These are phyloP conservation scores for Bombus sibiricus DNA, from an alignment of 1,140 invertebrate genomes.

Conservation along the genomic window DNA sequence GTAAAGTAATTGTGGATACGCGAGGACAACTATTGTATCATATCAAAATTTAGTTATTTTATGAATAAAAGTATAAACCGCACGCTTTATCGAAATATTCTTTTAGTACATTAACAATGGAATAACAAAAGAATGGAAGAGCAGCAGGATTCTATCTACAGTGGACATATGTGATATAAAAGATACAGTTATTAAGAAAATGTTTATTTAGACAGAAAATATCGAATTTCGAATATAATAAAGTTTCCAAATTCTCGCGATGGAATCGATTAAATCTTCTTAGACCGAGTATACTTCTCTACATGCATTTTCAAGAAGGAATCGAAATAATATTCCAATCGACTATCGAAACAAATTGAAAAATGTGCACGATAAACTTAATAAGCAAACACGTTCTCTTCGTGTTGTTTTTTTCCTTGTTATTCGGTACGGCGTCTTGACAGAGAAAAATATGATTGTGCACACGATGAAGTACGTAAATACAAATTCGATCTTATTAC, in stretches of 20 bases:
- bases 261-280: slow-evolving; percentile 19
- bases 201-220: slow-evolving; percentile 54
- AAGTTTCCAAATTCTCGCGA: slow-evolving; percentile 44
- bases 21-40: slow-evolving; percentile 71
- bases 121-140: background rate
- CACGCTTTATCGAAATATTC: background rate
- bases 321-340: background rate
- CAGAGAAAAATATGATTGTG: slow-evolving; percentile 65
- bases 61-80: slow-evolving; percentile 70
- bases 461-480: slow-evolving; percentile 53
- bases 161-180: background rate
- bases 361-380: background rate
- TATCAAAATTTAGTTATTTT: slow-evolving; percentile 75
- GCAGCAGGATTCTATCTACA: no score
- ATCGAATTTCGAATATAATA: slow-evolving; percentile 51
- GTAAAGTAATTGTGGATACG: slow-evolving; percentile 54
- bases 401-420: background rate
- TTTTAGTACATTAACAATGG: background rate
- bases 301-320: background rate
- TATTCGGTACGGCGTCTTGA: background rate
- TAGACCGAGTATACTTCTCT: slow-evolving; percentile 38
- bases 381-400: background rate
- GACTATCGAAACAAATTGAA: background rate
- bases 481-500: slow-evolving; percentile 46
- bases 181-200: slow-evolving; percentile 40